Evolutionary conservation across 2,888 invertebrate species (phyloP), one percentile per base, ranked within the genome.

Genomic region (Pammene fasciana): DNA sequence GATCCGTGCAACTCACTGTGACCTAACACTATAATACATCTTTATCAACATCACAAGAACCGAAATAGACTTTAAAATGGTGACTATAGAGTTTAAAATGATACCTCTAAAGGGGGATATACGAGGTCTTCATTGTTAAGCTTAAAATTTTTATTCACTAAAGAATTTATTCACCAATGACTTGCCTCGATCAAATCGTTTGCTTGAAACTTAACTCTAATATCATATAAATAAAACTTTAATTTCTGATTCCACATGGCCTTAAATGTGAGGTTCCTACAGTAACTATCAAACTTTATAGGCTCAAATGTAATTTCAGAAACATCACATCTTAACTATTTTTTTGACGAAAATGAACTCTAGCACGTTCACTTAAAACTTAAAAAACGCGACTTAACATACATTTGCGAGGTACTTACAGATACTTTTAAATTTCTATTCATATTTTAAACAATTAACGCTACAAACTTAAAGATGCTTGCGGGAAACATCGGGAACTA

Each of bases 371-470:
- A 11, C 8, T 7, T 34, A 64, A 45, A 4, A 45, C 16, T 41
- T 36, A 62, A 41, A 52, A 26, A 50, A 4, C 0, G 2, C 1
- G 0, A 38, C 9, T n/a, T 16, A n/a, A 10, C 0, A 52, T 16
- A 14, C 13, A 5, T 11, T 41, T 62, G 5, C 36, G 38, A 62
- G 38, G 13, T 52, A n/a, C 13, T 2, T 0, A 26, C 52, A 41
- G 16, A 10, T 10, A 50, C 26, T 16, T 4, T 11, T 0, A 8
- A 11, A 41, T 41, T n/a, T 50, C 38, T 52, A 62, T 62, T 52
- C 50, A 50, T n/a, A 52, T 34, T 59, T 59, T 59, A 34, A 62
- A 62, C 62, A 62, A 62, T 62, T 62, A 62, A 41, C 50, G 41
- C 7, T 36, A 64, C 68, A 16, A 64, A 50, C 4, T 57, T 56